Evolutionary conservation across 2,113 vertebrate species (phyloP), one percentile per base, ranked within the genome.

Genomic region (Mobula hypostoma): DNA sequence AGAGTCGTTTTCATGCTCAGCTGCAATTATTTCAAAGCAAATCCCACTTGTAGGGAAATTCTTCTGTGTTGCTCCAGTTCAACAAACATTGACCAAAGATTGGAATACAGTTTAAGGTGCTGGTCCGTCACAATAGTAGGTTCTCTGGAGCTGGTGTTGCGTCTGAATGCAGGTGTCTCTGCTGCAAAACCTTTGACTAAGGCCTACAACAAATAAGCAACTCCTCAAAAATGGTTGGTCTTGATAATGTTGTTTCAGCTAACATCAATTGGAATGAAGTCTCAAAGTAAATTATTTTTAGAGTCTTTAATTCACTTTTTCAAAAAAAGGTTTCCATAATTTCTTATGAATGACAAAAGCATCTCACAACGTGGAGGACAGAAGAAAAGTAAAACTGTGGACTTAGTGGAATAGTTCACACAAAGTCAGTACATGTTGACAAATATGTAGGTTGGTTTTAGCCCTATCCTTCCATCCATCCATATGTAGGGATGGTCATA

Each of bases 1-100:
- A 95, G 94, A 95, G 94, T 95, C 94, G 95, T 95, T 95, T 95
- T 95, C 95, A 95, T 0, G 68, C 94, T 95, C 95, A 95, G 94
- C 94, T 95, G 83, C 94, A 95, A 94, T 95, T 95, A 94, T 95
- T 95, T 94, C 95, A 95, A 95, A 96, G 94, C 94, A 95, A 94
- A 94, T 95, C 95, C 95, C 95, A 87, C 94, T 85, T 36, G 95
- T 95, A 94, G 95, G 95, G 96, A 96, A 94, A 94, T 95, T 92
- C 93, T 96, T 96, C 94, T 95, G 96, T 96, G 95, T 95, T 96
- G 96, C 95, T 97, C 95, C 95, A 95, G 95, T 96, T 96, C 95
- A 96, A 96, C 96, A 95, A 96, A 96, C 95, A 95, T 96, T 96
- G 96, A 95, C 95, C 96, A 95, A 96, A 95, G 96, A 95, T 95